Evolutionary conservation across 2,888 invertebrate genomes (phyloP).

Genomic region (Rhamnusium bicolor): DNA sequence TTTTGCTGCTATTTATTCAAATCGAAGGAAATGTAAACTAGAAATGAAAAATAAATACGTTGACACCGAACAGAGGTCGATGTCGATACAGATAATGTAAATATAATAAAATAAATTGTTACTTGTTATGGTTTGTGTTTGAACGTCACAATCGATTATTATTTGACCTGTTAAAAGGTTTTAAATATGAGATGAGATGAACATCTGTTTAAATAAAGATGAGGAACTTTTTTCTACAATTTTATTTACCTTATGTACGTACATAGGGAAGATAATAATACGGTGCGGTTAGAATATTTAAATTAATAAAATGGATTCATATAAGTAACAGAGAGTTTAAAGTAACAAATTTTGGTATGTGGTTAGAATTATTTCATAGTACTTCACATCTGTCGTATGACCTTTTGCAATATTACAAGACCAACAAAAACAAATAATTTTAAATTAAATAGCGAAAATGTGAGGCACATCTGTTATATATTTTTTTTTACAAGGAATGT

Average conservation of each 20-base stretch:
- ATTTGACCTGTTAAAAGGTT: conserved; percentile 26
- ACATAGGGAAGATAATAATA: not conserved
- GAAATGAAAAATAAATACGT: conserved; percentile 7
- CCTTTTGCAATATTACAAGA: too few species aligned
- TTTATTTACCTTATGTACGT: conserved; percentile 4
- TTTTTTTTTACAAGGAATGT: too few species aligned
- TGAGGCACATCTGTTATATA: too few species aligned
- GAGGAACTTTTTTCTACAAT: conserved; percentile 1
- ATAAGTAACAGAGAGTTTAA: not conserved
- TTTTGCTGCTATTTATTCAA: not conserved
- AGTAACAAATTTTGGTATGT: not conserved
- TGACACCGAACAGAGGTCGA: conserved; percentile 25
- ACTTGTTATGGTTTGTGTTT: conserved; percentile 11
- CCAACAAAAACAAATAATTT: too few species aligned
- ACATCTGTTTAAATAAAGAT: conserved; percentile 28
- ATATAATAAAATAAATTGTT: conserved; percentile 28
- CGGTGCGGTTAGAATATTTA: not conserved
- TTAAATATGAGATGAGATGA: conserved; percentile 11
- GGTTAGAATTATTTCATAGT: not conserved
- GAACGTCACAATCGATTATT: conserved; percentile 26
- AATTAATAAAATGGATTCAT: not conserved
- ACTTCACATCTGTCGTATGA: not conserved
- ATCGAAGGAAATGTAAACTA: conserved; percentile 9
- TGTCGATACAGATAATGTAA: conserved; percentile 25
- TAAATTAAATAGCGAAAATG: too few species aligned